Conservation (phyloP, 1,140 invertebrate genomes). For the Nasonia longicornis region DNA sequence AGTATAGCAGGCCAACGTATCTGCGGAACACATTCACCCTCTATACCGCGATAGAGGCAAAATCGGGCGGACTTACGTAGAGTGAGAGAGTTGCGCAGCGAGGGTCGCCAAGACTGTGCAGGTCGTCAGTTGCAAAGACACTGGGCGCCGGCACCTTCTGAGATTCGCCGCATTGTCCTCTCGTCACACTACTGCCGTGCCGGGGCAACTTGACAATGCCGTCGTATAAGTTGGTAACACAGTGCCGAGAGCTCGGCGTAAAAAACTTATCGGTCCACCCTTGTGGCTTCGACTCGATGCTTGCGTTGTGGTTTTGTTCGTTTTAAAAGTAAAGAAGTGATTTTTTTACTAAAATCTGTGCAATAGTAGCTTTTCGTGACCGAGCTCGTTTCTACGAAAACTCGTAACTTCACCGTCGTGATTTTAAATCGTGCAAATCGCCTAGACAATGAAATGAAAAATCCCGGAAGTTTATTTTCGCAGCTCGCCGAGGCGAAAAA, state of each 20-base stretch:
- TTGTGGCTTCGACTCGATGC: background rate
- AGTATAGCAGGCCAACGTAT: background rate
- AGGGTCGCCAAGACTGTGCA: background rate
- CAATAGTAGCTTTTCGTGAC: too few species aligned
- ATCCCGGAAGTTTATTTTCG: background rate
- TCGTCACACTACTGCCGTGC: background rate
- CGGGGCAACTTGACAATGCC: slow-evolving; percentile 27
- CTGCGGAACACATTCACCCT: background rate
- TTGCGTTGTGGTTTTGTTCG: background rate
- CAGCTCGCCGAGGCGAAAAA: background rate
- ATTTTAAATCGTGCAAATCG: too few species aligned
- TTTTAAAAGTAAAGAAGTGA: background rate
- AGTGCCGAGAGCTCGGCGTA: background rate
- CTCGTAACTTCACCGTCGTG: too few species aligned
- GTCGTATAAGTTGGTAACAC: background rate
- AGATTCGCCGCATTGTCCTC: slow-evolving; percentile 33
- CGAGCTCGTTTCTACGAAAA: too few species aligned
- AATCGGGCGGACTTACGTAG: slow-evolving; percentile 1
- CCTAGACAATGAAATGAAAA: background rate
- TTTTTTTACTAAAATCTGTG: too few species aligned
- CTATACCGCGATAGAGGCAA: background rate
- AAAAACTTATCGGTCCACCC: slow-evolving; percentile 11
- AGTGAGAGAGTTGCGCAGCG: background rate
- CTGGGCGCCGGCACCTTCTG: background rate
- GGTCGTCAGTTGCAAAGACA: background rate